Evolutionary conservation across 2,888 invertebrate genomes (phyloP).

Genomic region (Caenorhabditis japonica): DNA sequence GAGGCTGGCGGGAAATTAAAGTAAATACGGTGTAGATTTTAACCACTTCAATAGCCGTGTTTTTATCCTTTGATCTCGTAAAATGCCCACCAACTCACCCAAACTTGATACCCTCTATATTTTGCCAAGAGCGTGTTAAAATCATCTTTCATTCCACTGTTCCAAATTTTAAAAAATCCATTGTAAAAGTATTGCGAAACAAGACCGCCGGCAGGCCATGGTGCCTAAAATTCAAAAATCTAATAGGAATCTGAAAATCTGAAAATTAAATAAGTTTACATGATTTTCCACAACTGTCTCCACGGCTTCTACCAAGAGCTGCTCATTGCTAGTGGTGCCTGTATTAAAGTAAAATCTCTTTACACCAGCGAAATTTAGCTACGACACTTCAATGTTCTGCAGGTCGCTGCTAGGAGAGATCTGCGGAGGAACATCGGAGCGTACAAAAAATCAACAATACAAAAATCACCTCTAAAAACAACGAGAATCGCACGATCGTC

Average conservation of each 20-base stretch:
- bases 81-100: slow-evolving; percentile 24
- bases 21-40: no score
- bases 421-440: no score
- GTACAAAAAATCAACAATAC: no score
- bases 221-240: slow-evolving; percentile 22
- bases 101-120: slow-evolving; percentile 55
- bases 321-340: slow-evolving; percentile 39
- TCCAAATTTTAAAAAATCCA: slow-evolving; percentile 56
- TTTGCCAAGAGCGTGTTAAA: slow-evolving; percentile 21
- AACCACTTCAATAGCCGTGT: no score
- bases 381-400: no score
- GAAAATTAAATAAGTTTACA: slow-evolving; percentile 19
- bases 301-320: slow-evolving; percentile 50
- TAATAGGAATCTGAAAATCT: no score
- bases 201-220: slow-evolving; percentile 52
- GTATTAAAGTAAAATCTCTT: no score
- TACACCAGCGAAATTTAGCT: no score
- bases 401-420: no score
- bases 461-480: slow-evolving; percentile 46
- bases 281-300: slow-evolving; percentile 47
- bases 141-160: slow-evolving; percentile 53
- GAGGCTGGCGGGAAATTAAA: no score
- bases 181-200: slow-evolving; percentile 57
- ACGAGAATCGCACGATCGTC: slow-evolving; percentile 54
- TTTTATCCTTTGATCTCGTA: no score